Evolutionary conservation across 2,888 invertebrate genomes (phyloP).

Genomic region (Chrysopilus asiliformis): DNA sequence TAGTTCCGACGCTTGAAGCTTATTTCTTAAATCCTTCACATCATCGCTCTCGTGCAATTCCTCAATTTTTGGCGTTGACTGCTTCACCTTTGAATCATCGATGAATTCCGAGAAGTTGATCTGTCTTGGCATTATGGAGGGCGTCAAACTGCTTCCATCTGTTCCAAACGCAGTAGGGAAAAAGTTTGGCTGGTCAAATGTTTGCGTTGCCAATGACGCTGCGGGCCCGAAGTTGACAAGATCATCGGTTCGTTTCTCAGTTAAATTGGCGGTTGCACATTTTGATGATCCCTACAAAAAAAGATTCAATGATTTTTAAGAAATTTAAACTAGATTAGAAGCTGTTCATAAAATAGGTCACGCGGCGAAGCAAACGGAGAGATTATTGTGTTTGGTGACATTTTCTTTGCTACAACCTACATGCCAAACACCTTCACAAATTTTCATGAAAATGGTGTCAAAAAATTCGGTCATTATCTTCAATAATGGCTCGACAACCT

Average conservation of each 20-base stretch:
- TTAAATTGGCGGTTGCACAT: slow-evolving; percentile 27
- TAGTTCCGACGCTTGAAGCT: slow-evolving; percentile 39
- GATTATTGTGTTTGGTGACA: too few species aligned
- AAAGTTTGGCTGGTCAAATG: slow-evolving; percentile 33
- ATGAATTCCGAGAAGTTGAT: slow-evolving; percentile 38
- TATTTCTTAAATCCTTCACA: slow-evolving; percentile 41
- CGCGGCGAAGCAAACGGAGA: too few species aligned
- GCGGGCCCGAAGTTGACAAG: slow-evolving; percentile 23
- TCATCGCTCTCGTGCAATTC: slow-evolving; percentile 26
- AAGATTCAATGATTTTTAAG: too few species aligned
- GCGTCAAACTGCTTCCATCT: slow-evolving; percentile 14
- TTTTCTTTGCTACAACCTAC: too few species aligned
- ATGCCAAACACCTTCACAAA: too few species aligned
- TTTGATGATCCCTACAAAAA: slow-evolving; percentile 27
- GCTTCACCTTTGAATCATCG: slow-evolving; percentile 32
- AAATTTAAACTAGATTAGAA: too few species aligned
- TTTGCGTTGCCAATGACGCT: slow-evolving; percentile 23
- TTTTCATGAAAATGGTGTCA: too few species aligned
- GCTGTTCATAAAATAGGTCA: too few species aligned
- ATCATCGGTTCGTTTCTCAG: slow-evolving; percentile 27
- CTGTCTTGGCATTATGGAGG: slow-evolving; percentile 24
- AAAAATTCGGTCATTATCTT: too few species aligned
- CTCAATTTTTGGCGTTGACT: slow-evolving; percentile 33
- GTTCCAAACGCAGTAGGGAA: slow-evolving; percentile 21
- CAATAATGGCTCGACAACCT: too few species aligned